Conservation (phyloP, 64 coral and sea anemone genomes). For the Montipora foliosa region DNA sequence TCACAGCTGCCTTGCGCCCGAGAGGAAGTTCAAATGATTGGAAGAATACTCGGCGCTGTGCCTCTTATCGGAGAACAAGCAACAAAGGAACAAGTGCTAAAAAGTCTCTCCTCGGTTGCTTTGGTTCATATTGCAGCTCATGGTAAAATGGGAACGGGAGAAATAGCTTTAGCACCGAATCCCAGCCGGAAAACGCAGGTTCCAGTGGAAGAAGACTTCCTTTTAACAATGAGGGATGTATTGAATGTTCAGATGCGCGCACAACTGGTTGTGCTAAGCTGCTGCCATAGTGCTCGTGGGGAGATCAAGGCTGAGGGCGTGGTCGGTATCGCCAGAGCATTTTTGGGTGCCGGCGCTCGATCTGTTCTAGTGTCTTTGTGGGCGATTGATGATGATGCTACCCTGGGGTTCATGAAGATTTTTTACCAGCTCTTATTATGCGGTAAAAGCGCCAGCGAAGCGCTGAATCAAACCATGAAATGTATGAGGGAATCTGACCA, state of each 20-base stretch:
- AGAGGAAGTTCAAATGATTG: background rate
- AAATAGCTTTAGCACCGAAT: background rate
- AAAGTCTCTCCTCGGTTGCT: background rate
- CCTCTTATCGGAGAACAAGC: background rate
- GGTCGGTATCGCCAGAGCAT: conserved; percentile 22
- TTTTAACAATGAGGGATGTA: conserved; percentile 35
- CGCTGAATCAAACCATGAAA: conserved; percentile 28
- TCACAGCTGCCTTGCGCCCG: background rate
- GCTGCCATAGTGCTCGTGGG: conserved; percentile 39
- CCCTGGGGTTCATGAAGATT: conserved; percentile 4
- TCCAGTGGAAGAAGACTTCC: background rate
- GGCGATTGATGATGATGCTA: conserved; percentile 21
- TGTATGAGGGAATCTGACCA: background rate
- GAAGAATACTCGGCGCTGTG: background rate
- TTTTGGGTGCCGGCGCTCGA: conserved; percentile 9
- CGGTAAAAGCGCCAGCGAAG: conserved; percentile 31
- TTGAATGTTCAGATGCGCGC: background rate
- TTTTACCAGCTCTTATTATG: conserved; percentile 27
- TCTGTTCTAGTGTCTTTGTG: conserved; percentile 42
- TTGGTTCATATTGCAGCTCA: background rate
- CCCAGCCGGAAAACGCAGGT: background rate
- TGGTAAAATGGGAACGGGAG: background rate
- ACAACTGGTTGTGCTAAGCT: conserved; percentile 22
- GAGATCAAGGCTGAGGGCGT: conserved; percentile 56
- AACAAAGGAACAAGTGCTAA: background rate